Percentiles rank a stretch among this genome's conserved stretches.
Conservation (phyloP, 2,888 invertebrate genomes). For the Eristalis intricaria region DNA sequence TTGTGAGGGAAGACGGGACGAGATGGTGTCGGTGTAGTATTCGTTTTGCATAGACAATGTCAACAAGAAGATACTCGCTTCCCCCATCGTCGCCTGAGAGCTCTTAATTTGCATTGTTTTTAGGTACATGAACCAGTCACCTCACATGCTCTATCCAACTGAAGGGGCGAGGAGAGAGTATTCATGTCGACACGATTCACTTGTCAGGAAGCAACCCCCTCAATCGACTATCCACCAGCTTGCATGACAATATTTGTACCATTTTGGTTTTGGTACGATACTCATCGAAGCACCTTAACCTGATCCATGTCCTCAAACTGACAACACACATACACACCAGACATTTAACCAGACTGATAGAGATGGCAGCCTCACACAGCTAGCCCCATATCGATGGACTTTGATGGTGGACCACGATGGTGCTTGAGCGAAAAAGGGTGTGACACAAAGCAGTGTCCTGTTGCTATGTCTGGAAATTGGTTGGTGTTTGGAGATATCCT, state of each 20-base stretch:
- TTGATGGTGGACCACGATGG: background rate
- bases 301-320: conserved; percentile 18
- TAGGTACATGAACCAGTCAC: conserved; percentile 39
- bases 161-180: conserved; percentile 1
- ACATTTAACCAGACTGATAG: conserved; percentile 21
- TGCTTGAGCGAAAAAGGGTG: conserved; percentile 51
- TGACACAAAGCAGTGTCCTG: conserved; percentile 60
- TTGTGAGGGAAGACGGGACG: background rate
- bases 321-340: background rate
- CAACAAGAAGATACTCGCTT: conserved; percentile 2
- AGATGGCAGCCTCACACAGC: conserved; percentile 40
- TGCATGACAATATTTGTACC: conserved; percentile 59
- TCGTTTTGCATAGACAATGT: conserved; percentile 57
- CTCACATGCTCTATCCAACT: background rate
- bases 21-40: background rate
- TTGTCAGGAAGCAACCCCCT: conserved; percentile 47
- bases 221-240: background rate
- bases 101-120: conserved; percentile 70
- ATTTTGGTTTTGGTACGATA: conserved; percentile 52
- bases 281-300: conserved; percentile 14
- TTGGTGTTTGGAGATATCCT: conserved; percentile 44
- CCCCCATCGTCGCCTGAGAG: conserved; percentile 6
- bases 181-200: conserved; percentile 48
- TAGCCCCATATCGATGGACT: conserved; percentile 24
- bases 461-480: conserved; percentile 67